Base-by-base conservation (phyloP, 2,113 vertebrate species). In the Trematocara marginatum region DNA sequence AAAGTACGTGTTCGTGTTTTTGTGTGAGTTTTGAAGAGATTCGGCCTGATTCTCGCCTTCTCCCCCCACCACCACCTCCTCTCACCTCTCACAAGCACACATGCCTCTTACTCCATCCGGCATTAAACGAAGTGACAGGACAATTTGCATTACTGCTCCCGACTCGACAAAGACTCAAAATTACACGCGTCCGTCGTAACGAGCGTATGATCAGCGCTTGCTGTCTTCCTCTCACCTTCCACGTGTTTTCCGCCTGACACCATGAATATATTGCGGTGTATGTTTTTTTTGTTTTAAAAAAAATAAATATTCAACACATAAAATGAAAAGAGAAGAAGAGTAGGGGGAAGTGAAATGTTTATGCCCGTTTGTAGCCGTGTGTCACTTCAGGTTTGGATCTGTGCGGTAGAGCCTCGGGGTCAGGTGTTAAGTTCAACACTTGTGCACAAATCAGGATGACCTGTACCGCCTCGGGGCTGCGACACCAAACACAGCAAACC, bases 361-460 rank as follows among this genome's bases (percentile, higher is more conserved):
- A 81, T 90, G 88, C 92, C 92, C 57, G 79, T 92, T 90, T 88
- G 90, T 84, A 88, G 86, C 85, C 89, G 71, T 82, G 92, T 94
- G 94, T 95, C 93, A 94, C 45, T 56, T 91, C 34, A 15, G 61
- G 80, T 95, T 92, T 94, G 90, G 85, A 89, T 94, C 90, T 91
- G 4, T 9, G 13, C 47, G 26, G 76, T 78, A 52, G 74, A 85
- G 94, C 94, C 94, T 91, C 84, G 34, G 92, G 94, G 94, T 94
- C 92, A 95, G 94, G 94, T 94, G 94, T 94, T 94, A 92, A 91
- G 92, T 91, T 95, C 93, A 92, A 94, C 92, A 91, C 93, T 94
- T 82, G 88, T 12, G 88, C 90, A 87, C 91, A 94, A 94, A 94
- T 95, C 92, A 42, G 92, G 89, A 69, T 91, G 94, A 93, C 92